These are phyloP conservation scores for Orthonyx spaldingii DNA, from an alignment of 2,113 vertebrate genomes.

Conservation along the genomic window DNA sequence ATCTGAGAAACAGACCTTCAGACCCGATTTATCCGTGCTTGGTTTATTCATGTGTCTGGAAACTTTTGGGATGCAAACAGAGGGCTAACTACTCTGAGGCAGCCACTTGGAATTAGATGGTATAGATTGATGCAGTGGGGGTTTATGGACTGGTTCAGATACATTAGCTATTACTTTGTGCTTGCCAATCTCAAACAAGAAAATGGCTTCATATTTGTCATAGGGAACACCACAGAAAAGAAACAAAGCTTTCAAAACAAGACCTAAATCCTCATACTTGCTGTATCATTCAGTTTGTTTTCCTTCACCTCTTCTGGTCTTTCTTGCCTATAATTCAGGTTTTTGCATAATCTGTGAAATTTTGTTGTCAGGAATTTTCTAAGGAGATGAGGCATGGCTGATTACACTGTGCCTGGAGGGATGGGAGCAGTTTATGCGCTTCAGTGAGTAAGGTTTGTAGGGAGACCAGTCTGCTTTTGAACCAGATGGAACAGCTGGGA, in stretches of 20 bases:
- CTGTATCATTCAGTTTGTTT: not conserved
- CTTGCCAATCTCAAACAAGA: not conserved
- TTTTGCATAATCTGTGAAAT: not conserved
- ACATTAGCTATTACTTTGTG: not conserved
- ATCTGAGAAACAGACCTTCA: constrained; percentile 67
- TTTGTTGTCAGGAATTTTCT: not conserved
- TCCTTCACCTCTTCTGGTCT: not conserved
- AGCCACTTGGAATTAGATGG: not conserved
- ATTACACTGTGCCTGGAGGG: not conserved
- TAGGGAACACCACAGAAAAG: not conserved
- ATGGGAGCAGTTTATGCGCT: not conserved
- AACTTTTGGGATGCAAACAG: constrained; percentile 39
- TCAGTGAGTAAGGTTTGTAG: not conserved
- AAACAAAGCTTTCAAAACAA: not conserved
- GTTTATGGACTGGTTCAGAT: not conserved
- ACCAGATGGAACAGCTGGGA: not conserved
- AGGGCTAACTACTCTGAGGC: not conserved
- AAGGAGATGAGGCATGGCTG: not conserved
- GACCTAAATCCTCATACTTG: not conserved
- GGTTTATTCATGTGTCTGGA: constrained; percentile 65
- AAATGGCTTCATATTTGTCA: not conserved
- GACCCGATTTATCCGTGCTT: constrained; percentile 54
- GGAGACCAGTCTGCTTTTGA: not conserved
- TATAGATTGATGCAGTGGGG: not conserved
- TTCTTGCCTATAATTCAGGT: not conserved